phyloP scores from a whole-genome alignment of 92 coral and sea anemone genomes.

The Paragorgia papillata region DNA sequence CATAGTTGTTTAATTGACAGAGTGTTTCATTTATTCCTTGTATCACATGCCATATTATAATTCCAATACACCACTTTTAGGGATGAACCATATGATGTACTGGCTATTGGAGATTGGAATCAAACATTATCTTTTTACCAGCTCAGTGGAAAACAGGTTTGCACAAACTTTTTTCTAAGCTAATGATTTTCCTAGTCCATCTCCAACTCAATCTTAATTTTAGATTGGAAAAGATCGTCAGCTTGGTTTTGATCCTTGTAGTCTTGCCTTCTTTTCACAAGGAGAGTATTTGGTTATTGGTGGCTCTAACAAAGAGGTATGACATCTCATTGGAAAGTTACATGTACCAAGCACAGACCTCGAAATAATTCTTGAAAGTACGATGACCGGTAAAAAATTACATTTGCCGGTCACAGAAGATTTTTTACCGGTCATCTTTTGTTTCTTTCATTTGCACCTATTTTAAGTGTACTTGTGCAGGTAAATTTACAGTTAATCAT shows the following conservation, averaged over 20 bases:
- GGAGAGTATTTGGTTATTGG: constrained; percentile 92
- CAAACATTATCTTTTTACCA: constrained; percentile 91
- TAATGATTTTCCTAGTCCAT: too few relatives aligned
- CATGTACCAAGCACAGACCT: not conserved
- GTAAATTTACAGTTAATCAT: too few relatives aligned
- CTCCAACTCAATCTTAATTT: too few relatives aligned
- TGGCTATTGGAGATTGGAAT: constrained; percentile 95
- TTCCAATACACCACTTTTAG: constrained; percentile 42
- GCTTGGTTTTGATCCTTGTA: constrained; percentile 94
- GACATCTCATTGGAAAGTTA: not conserved
- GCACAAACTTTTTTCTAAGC: not conserved
- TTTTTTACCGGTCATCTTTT: too few relatives aligned
- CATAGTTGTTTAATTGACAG: too few relatives aligned
- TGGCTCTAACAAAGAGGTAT: constrained; percentile 88
- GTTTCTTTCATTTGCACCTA: too few relatives aligned
- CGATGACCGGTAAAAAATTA: too few relatives aligned
- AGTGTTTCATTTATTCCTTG: too few relatives aligned
- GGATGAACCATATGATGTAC: constrained; percentile 91
- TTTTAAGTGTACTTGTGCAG: too few relatives aligned
- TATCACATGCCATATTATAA: too few relatives aligned
- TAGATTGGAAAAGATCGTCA: constrained; percentile 97
- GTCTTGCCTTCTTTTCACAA: constrained; percentile 84
- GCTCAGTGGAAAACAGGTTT: constrained; percentile 97
- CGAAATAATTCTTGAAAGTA: too few relatives aligned
- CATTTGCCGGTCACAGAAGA: too few relatives aligned